Conservation (phyloP, 2,888 invertebrate species). For the Ligdia adustata region DNA sequence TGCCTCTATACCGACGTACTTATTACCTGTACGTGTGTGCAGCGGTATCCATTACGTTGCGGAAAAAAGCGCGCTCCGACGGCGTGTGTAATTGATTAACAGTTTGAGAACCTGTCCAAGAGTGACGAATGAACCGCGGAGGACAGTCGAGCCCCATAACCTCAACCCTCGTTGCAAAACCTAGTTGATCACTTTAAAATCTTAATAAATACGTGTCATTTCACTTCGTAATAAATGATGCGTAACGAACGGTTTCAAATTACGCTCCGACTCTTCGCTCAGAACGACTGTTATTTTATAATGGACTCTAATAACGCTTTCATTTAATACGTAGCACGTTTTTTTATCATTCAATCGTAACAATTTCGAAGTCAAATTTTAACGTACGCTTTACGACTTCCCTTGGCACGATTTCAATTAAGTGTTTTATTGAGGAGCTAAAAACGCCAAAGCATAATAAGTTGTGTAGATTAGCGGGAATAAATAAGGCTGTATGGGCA, state of each 20-base stretch:
- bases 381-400: constrained; percentile 44
- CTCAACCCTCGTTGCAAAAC: constrained; percentile 41
- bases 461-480: constrained; percentile 43
- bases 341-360: constrained; percentile 48
- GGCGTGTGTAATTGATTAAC: constrained; percentile 79
- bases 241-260: constrained; percentile 43
- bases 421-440: constrained; percentile 43
- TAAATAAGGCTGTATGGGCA: constrained; percentile 41
- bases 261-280: constrained; percentile 32
- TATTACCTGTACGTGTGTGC: constrained; percentile 61
- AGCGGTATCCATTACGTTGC: constrained; percentile 74
- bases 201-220: constrained; percentile 61
- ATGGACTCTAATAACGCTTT: constrained; percentile 53
- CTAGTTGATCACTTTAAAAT: constrained; percentile 55
- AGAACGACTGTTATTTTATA: constrained; percentile 47
- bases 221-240: constrained; percentile 43
- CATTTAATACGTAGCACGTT: constrained; percentile 45
- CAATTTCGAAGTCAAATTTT: constrained; percentile 43
- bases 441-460: constrained; percentile 40
- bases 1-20: constrained; percentile 43
- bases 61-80: constrained; percentile 74
- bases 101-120: constrained; percentile 68
- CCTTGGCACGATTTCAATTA: constrained; percentile 57
- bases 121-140: constrained; percentile 46
- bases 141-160: constrained; percentile 14